Conservation (phyloP, 2,113 vertebrate species). For the Hucho hucho region DNA sequence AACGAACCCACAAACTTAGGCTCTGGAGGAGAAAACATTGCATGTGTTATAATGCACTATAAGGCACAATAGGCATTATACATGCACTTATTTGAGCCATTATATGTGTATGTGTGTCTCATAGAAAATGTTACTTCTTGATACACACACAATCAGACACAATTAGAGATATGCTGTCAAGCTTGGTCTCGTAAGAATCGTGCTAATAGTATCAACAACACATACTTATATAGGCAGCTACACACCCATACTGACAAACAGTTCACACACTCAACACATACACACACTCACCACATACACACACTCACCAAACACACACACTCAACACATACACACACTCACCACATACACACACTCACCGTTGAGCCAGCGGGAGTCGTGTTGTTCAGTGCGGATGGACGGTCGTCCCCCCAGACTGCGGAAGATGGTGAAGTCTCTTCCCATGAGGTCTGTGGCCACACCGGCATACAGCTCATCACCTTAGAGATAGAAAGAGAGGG, state of each 20-base stretch:
- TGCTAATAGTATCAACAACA: too few relatives aligned
- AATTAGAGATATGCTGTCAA: too few relatives aligned
- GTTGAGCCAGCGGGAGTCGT: conserved; percentile 97
- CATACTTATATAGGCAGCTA: too few relatives aligned
- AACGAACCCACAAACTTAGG: conserved; percentile 95
- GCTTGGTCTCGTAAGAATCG: too few relatives aligned
- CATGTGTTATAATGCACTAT: background rate
- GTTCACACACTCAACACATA: conserved; percentile 3
- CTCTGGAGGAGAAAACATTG: conserved; percentile 72
- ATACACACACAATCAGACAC: too few relatives aligned
- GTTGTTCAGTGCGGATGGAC: conserved; percentile 93
- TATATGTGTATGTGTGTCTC: too few relatives aligned
- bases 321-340: conserved; percentile 5
- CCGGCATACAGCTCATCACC: conserved; percentile 95
- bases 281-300: too few relatives aligned
- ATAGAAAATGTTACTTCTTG: too few relatives aligned
- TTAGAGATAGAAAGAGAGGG: conserved; percentile 53
- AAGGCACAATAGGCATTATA: too few relatives aligned
- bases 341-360: conserved; percentile 72
- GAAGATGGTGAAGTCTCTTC: conserved; percentile 99
- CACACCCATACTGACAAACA: conserved; percentile 56
- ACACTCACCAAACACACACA: conserved; percentile 56
- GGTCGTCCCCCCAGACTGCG: conserved; percentile 89
- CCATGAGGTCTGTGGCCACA: conserved; percentile 97
- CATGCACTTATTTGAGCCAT: too few relatives aligned